Base-by-base conservation (phyloP, 2,888 invertebrate species). In the Dyspetes luteomarginatus region DNA sequence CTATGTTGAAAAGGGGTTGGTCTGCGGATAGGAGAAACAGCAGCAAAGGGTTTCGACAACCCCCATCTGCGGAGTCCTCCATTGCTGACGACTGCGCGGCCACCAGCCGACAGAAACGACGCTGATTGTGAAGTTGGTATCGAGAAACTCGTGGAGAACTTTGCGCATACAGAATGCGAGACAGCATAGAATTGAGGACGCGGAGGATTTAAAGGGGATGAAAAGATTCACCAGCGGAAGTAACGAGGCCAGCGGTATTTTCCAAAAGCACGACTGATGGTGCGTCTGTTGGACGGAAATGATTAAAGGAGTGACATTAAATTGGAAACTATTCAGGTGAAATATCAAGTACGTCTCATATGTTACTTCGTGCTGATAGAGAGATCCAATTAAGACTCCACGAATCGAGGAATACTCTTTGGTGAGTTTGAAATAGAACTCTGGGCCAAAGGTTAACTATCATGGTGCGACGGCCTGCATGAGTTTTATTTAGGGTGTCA, bases 91-190 rank as follows among this genome's bases (percentile, higher is more conserved):
- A 28, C 52, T 69, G 64, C 19, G 71, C 19, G 60, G 43, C 55
- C 55, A 36, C 71, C n/a, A 62, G 45, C 52, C 62, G 52, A 30
- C 62, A 71, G 64, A 71, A 77, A 56, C 71, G 45, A 45, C 62
- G 28, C 69, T 71, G 69, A 77, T 77, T 77, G 77, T 71, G 64
- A n/a, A 77, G 30, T 45, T 62, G 55, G 71, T 45, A 69, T 71
- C 64, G 64, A 55, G 22, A 30, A 52, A 69, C 69, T 45, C 43
- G 28, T n/a, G 28, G 62, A 48, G 55, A 56, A 77, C 26, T 71
- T 62, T 50, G 9, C 17, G 58, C 58, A 41, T 19, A 58, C 30
- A 30, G 17, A 52, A 68, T 17, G 52, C 69, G 52, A 26, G 68
- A 68, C 41, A 28, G 2, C 7, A 60, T 50, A 43, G 36, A 30